Evolutionary conservation across 2,797 vertebrate genomes (phyloP).

Genomic region (Syngnathus acus): DNA sequence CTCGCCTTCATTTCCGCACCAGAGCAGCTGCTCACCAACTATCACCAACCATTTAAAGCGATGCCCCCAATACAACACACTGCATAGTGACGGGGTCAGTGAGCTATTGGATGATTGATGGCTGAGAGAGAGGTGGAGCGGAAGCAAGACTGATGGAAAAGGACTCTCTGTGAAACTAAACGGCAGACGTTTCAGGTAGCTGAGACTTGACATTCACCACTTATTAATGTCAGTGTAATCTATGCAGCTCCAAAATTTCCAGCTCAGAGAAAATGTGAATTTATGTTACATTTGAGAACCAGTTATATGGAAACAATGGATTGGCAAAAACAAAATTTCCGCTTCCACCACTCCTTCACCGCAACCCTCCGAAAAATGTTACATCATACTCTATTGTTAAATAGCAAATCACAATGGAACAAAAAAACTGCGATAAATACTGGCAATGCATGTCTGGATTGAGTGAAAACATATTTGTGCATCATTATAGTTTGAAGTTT

Average conservation of each 20-base stretch:
- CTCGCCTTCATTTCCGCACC: conserved; percentile 25
- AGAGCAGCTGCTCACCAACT: conserved; percentile 35
- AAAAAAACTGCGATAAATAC: neutral
- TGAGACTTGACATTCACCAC: conserved; percentile 18
- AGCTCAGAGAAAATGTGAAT: neutral
- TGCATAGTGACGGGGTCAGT: conserved; percentile 39
- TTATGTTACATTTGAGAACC: no score
- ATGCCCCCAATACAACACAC: conserved; percentile 11
- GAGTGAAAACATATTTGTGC: conserved; percentile 3
- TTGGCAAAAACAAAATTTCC: no score
- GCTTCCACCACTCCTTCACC: no score
- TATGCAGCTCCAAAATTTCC: neutral
- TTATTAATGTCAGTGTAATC: neutral
- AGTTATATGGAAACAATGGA: no score
- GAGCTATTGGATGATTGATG: conserved; percentile 9
- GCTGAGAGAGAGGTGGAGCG: conserved; percentile 31
- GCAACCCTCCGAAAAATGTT: neutral
- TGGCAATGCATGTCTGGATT: neutral
- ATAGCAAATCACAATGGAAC: neutral
- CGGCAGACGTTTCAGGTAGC: conserved; percentile 21
- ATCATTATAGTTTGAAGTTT: conserved; percentile 3
- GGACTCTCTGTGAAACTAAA: conserved; percentile 24
- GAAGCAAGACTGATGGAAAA: conserved; percentile 9
- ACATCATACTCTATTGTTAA: neutral
- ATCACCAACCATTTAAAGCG: conserved; percentile 25